A percentile compares a stretch with the other conserved stretches of the same genome.
phyloP scores from a whole-genome alignment of 2,113 vertebrate species.

The Rhagologus leucostigma region DNA sequence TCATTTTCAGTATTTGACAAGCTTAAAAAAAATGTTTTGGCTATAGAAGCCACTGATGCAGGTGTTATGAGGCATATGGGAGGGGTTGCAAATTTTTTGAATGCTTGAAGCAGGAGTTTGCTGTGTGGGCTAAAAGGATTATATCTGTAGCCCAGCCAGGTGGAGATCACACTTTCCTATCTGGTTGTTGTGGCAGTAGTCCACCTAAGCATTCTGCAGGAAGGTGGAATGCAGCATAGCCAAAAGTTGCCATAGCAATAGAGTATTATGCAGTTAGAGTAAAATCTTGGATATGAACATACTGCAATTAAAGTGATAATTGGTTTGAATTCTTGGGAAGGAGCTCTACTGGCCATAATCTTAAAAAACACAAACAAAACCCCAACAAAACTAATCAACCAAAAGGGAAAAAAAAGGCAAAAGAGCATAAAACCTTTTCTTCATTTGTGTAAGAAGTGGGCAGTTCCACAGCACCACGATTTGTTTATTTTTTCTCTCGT shows the following conservation, averaged over 20 bases:
- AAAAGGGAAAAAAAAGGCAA: neutral
- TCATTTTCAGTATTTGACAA: constrained; percentile 32
- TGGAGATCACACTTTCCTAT: neutral
- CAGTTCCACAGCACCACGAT: neutral
- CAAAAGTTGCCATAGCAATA: neutral
- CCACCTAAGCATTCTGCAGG: neutral
- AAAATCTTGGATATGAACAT: neutral
- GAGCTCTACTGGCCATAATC: neutral
- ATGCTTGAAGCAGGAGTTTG: neutral
- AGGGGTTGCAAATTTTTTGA: neutral
- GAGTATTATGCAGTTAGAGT: neutral
- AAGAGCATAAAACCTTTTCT: neutral
- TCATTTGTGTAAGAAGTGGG: neutral
- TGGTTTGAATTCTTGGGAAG: neutral
- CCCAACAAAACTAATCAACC: neutral
- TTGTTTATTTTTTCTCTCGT: neutral
- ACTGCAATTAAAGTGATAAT: neutral
- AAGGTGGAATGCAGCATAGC: neutral
- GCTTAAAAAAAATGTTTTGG: constrained; percentile 8
- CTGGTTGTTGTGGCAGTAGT: neutral
- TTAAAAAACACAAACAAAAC: neutral
- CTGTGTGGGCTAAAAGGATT: neutral
- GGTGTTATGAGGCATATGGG: neutral
- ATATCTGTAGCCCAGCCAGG: neutral
- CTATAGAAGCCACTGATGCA: neutral